Base-by-base conservation (phyloP, 1,140 invertebrate species). In the Drosophila rhopaloa region DNA sequence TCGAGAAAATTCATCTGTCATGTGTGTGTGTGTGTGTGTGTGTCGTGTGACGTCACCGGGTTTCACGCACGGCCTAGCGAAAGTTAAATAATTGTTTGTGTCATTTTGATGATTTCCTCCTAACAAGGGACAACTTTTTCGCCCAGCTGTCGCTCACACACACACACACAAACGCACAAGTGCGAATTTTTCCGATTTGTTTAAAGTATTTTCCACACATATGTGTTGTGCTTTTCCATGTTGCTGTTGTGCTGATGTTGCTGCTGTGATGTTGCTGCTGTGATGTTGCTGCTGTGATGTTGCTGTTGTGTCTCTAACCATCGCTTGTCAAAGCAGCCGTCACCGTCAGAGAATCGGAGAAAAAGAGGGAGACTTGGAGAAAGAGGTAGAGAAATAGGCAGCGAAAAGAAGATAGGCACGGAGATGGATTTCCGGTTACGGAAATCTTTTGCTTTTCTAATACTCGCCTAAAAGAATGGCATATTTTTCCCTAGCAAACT, bases 71-170 rank as follows among this genome's bases (percentile, higher is more conserved):
- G 44, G 67, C 73, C 84, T 80, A 88, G 76, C 77, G 60, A 88
- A 89, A 88, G 84, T 89, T 88, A 89, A 88, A 88, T 88, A 88
- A 88, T 89, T 88, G 83, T 88, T 88, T 88, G 85, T 88, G 83
- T 89, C 84, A 89, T 84, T 79, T 86, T 88, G 84, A 84, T 88
- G 83, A 88, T 88, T 89, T 88, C 84, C 83, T 84, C 50, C 66
- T 80, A 88, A 76, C 74, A 76, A 76, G 73, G 82, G 71, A 68
- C 61, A 88, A 88, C 84, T 88, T 88, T 88, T 84, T 74, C 68
- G 67, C 57, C 47, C 83, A 86, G 71, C 79, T 86, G 82, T 82
- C 82, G 65, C 65, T 1, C 58, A 61, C 61, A 78, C 68, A 62
- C 61, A 65, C 61, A 74, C n/a, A 43, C 63, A 57, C 43, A 54